phyloP scores from a whole-genome alignment of 2,888 invertebrate species.

The Dioctria rufipes region DNA sequence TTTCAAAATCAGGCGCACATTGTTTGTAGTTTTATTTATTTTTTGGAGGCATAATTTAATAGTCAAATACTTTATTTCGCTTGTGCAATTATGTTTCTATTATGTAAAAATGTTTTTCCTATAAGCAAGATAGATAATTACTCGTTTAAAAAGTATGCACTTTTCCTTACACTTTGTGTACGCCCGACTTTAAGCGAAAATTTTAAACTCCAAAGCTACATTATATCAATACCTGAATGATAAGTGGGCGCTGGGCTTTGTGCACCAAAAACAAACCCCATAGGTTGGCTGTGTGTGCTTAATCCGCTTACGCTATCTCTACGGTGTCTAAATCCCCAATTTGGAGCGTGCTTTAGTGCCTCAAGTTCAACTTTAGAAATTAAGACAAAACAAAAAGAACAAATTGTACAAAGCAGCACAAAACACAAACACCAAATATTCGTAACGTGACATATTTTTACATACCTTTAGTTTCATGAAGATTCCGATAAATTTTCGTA shows the following conservation, averaged over 20 bases:
- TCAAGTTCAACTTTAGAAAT: conserved; percentile 74
- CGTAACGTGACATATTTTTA: too few species aligned
- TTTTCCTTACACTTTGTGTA: too few species aligned
- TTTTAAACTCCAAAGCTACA: too few species aligned
- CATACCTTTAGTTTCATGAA: conserved; percentile 81
- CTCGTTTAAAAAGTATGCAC: too few species aligned
- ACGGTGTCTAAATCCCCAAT: conserved; percentile 73
- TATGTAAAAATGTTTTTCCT: too few species aligned
- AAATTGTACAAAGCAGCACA: conserved; percentile 32
- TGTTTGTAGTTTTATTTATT: too few species aligned
- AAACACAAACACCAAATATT: background rate
- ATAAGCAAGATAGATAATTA: too few species aligned
- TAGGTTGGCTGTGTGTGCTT: conserved; percentile 72
- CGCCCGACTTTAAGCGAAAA: too few species aligned
- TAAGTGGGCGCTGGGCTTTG: conserved; percentile 72
- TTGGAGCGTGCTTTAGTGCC: conserved; percentile 75
- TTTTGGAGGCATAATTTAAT: too few species aligned
- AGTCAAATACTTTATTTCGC: too few species aligned
- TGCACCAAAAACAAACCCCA: conserved; percentile 70
- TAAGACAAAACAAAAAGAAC: conserved; percentile 48
- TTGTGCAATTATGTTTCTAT: too few species aligned
- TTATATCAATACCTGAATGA: conserved; percentile 69
- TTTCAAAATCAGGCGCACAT: too few species aligned
- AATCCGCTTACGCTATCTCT: conserved; percentile 73
- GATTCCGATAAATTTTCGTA: conserved; percentile 82